Evolutionary conservation across 1,140 invertebrate genomes (phyloP).

Genomic region (Lethocerus indicus): DNA sequence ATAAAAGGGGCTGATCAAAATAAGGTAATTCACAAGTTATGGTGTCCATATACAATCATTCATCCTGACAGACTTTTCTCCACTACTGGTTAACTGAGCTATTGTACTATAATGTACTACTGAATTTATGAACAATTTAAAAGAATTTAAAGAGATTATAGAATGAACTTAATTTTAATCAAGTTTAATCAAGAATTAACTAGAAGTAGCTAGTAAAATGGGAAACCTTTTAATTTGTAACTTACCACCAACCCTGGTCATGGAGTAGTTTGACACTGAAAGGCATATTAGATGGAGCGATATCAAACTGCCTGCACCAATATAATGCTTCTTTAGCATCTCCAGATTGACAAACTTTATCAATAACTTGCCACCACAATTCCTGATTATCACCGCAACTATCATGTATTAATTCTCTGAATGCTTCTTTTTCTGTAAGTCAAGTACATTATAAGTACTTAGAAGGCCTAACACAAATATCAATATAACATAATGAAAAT

Average conservation of each 20-base stretch:
- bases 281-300: constrained; percentile 23
- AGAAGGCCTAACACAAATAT: too few relatives aligned
- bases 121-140: too few relatives aligned
- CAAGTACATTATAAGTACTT: constrained; percentile 1
- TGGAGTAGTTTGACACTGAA: background rate
- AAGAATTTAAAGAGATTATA: too few relatives aligned
- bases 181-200: too few relatives aligned
- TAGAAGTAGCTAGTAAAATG: background rate
- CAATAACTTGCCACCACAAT: constrained; percentile 35
- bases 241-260: constrained; percentile 4
- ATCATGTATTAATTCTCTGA: constrained; percentile 47
- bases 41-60: too few relatives aligned
- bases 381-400: constrained; percentile 32
- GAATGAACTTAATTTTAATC: too few relatives aligned
- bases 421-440: constrained; percentile 36
- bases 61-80: too few relatives aligned
- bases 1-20: too few relatives aligned
- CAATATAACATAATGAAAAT: too few relatives aligned
- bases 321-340: constrained; percentile 36
- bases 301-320: constrained; percentile 38
- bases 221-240: background rate
- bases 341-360: constrained; percentile 28
- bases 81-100: too few relatives aligned
- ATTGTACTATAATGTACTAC: too few relatives aligned
- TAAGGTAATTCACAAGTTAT: too few relatives aligned